Conservation (phyloP, 1,140 invertebrate species). For the Vollenhovia emeryi region DNA sequence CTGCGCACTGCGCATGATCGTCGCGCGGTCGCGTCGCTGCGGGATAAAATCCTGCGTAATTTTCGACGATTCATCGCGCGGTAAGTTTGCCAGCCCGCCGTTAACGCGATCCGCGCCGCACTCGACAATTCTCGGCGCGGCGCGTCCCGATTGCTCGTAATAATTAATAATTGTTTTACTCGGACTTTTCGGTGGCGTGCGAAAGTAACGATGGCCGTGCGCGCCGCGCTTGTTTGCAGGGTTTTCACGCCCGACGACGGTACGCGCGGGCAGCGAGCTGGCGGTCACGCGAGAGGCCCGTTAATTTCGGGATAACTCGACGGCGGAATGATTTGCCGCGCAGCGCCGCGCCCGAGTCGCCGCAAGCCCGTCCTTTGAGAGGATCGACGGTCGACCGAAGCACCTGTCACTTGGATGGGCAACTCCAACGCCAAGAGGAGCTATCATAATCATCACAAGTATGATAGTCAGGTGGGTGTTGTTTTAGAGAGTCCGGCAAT, state of each 20-base stretch:
- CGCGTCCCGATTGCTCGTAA: background rate
- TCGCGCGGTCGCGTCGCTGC: background rate
- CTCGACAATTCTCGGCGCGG: background rate
- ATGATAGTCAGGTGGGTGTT: constrained; percentile 78
- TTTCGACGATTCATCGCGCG: background rate
- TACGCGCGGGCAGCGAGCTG: background rate
- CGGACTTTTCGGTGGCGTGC: too few species aligned
- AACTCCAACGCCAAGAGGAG: constrained; percentile 78
- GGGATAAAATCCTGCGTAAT: background rate
- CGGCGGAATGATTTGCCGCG: constrained; percentile 18
- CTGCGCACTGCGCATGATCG: background rate
- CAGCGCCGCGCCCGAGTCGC: constrained; percentile 15
- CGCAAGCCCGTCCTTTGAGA: background rate
- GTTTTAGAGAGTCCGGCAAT: background rate
- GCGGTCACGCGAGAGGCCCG: background rate
- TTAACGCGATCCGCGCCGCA: background rate
- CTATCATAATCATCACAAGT: constrained; percentile 73
- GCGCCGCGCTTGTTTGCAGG: background rate
- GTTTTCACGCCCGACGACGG: background rate
- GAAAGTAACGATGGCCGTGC: background rate
- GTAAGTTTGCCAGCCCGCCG: background rate
- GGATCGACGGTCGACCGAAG: constrained; percentile 3
- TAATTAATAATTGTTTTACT: background rate
- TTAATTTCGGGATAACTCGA: background rate
- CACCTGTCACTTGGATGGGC: constrained; percentile 76